Base-by-base conservation (phyloP, 2,113 vertebrate species). In the Papio anubis region DNA sequence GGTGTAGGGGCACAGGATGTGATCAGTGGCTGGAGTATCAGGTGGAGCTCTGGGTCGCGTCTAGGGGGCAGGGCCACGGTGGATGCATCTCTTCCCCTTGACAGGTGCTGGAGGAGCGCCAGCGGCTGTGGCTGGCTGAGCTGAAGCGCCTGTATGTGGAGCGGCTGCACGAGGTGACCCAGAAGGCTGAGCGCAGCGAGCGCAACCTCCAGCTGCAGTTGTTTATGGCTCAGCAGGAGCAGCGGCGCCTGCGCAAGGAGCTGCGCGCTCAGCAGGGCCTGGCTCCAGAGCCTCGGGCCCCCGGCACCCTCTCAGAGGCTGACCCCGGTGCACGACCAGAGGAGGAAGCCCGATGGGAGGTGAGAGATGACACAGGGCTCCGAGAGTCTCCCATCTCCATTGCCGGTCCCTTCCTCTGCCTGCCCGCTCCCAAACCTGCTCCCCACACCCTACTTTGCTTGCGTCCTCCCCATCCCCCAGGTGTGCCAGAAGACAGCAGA, bases 401-500 rank as follows among this genome's bases (percentile, higher is more conserved):
- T 4, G 75, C 35, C 6, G 35, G 25, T 20, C 89, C 70, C 72
- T 2, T 52, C 25, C 32, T 79, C 23, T 23, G 25, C 23, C 18
- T 3, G 9, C 2, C 73, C 75, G 70, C 35, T 1, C 6, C 61
- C 27, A 64, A 8, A 13, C 35, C 30, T 10, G 0, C 0, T 25
- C 3, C 0, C 0, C 84, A 27, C 11, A 57, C 76, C 73, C 82
- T 64, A 32, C 91, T 96, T 91, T 40, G 55, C 72, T 7, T 16
- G 38, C 57, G 66, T 40, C 48, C 81, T 17, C 11, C 80, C 91
- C 43, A 61, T 7, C 18, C 80, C 88, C 30, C 97, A 99, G 99
- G 99, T 99, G 94, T 99, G 99, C 98, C 99, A 99, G 99, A 99
- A 99, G 97, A 99, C 99, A 0, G 99, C 99, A 0, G 99, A 99